Percentiles rank a stretch among this genome's conserved stretches.
phyloP scores from a whole-genome alignment of 2,113 vertebrate genomes.

The Ia io region DNA sequence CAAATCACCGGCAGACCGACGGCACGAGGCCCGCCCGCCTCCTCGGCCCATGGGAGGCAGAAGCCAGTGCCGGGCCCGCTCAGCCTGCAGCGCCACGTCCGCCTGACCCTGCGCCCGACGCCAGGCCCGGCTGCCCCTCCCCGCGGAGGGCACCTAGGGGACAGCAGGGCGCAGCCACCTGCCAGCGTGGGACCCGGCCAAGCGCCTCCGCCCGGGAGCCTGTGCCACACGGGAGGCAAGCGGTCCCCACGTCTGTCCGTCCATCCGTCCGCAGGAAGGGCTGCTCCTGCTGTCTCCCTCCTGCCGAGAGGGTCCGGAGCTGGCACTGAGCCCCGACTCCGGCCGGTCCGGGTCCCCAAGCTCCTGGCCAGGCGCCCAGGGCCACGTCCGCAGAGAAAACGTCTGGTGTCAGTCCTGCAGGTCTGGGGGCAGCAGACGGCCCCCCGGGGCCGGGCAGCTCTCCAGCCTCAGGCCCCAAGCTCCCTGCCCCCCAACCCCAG shows the following conservation, averaged over 20 bases:
- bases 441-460: too few species aligned
- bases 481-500: neutral
- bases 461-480: neutral
- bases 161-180: neutral
- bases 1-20: constrained; percentile 45
- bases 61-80: too few species aligned
- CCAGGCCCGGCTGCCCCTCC: neutral
- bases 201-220: fast-evolving
- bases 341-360: fast-evolving
- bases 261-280: fast-evolving
- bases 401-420: fast-evolving
- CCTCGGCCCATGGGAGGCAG: too few species aligned
- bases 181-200: fast-evolving
- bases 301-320: fast-evolving
- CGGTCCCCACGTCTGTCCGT: too few species aligned
- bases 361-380: fast-evolving
- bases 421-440: neutral
- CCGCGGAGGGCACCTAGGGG: fast-evolving
- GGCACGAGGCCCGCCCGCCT: fast-evolving
- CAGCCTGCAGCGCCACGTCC: fast-evolving
- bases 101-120: fast-evolving
- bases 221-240: neutral
- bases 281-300: fast-evolving
- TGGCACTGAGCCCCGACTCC: too few species aligned
- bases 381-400: neutral